phyloP scores from a whole-genome alignment of 1,140 invertebrate species.

The Drosophila aff. region DNA sequence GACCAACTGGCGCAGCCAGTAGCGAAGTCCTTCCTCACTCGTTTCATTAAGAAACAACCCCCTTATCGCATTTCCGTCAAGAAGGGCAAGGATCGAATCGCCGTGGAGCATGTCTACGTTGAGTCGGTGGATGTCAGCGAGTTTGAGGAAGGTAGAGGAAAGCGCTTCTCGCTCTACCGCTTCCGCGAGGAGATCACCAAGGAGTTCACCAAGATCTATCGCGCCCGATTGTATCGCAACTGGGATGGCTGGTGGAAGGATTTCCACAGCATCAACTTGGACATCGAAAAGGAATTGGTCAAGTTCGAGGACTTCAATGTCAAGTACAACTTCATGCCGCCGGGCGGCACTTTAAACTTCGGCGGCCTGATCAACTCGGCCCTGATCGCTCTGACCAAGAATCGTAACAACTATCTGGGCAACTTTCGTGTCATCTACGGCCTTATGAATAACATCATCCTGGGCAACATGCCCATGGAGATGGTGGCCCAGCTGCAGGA shows the following conservation, averaged over 20 bases:
- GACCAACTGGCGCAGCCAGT: conserved; percentile 13
- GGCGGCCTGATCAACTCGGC: background rate
- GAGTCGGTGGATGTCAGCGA: background rate
- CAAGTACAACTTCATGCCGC: conserved; percentile 12
- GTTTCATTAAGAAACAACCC: conserved; percentile 18
- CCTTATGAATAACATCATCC: conserved; percentile 19
- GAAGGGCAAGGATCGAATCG: background rate
- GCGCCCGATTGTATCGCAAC: conserved; percentile 10
- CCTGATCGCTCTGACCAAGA: background rate
- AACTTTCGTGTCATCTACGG: conserved; percentile 31
- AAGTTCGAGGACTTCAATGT: conserved; percentile 30
- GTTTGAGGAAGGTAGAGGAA: background rate
- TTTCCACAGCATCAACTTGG: conserved; percentile 28
- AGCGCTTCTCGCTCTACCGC: background rate
- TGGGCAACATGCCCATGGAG: conserved; percentile 19
- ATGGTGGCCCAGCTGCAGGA: conserved; percentile 38
- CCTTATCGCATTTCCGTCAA: background rate
- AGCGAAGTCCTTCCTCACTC: background rate
- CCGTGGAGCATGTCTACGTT: background rate
- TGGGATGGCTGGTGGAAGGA: conserved; percentile 60
- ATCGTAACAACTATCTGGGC: conserved; percentile 26
- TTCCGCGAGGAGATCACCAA: conserved; percentile 3
- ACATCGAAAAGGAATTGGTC: conserved; percentile 31
- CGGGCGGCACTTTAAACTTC: background rate
- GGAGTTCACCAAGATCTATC: conserved; percentile 29